Evolutionary conservation across 2,888 invertebrate species (phyloP), one percentile per base, ranked within the genome.

Genomic region (Lobophora halterata): DNA sequence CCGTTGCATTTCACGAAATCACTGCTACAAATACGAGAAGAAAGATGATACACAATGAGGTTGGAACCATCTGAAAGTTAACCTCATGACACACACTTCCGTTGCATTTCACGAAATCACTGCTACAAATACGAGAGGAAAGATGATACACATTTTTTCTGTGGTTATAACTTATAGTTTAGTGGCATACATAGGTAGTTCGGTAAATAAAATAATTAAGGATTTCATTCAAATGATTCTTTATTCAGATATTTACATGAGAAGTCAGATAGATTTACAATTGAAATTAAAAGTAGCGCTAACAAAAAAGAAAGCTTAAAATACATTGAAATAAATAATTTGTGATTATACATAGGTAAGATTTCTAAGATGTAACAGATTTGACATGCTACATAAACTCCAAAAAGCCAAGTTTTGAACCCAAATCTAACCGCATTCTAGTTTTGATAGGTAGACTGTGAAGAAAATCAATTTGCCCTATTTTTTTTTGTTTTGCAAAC

Each of bases 211-310:
- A 41, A 53, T 53, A 34, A 39, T 38, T 26, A 29, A 37, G 26
- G 17, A 20, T 5, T 18, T 75, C 63, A 58, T 79, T 81, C 69
- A 76, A 79, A 74, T 77, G 64, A 72, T 70, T 76, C 64, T 77
- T 79, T 82, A 79, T 77, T 79, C 68, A 77, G 56, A 50, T 83
- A 83, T 83, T 80, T 83, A 82, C 82, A 83, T 75, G 75, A 80
- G 79, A 75, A 75, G 74, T 79, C 74, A 74, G 73, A 78, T 76
- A 76, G 69, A 70, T 74, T 75, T 75, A 74, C 71, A 72, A 65
- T 71, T 50, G 69, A 79, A 74, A 69, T 57, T 34, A 71, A 66
- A 71, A 60, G 46, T 58, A 59, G 38, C 24, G 35, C 48, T 38
- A 36, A 38, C 31, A 29, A 27, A 41, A 40, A 11, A 21, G 43